phyloP scores from a whole-genome alignment of 2,888 invertebrate genomes.

The Colletes collaris region DNA sequence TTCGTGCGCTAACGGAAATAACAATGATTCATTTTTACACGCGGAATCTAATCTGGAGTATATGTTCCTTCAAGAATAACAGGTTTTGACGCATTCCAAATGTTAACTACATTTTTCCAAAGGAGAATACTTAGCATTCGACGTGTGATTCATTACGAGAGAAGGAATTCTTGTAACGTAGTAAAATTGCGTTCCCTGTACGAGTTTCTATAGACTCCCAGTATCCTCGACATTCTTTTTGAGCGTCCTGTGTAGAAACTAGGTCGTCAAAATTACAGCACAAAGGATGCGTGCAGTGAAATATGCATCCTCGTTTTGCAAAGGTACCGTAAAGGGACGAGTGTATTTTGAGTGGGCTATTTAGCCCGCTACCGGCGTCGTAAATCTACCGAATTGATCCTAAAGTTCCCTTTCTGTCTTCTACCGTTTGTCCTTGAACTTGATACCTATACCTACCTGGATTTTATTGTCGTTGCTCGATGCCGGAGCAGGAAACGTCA shows the following conservation, averaged over 20 bases:
- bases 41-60: too few relatives aligned
- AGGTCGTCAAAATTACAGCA: constrained; percentile 25
- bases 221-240: neutral
- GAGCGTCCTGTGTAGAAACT: neutral
- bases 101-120: too few relatives aligned
- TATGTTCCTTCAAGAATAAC: too few relatives aligned
- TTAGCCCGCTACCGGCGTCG: constrained; percentile 20
- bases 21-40: too few relatives aligned
- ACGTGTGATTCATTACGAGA: too few relatives aligned
- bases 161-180: too few relatives aligned
- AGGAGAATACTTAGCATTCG: too few relatives aligned
- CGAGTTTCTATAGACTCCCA: too few relatives aligned
- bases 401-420: constrained; percentile 13
- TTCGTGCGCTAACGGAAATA: too few relatives aligned
- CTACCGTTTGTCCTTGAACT: constrained; percentile 40
- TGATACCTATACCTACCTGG: constrained; percentile 44
- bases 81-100: too few relatives aligned
- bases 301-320: neutral
- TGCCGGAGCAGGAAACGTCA: constrained; percentile 25
- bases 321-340: constrained; percentile 14
- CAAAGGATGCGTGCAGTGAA: neutral
- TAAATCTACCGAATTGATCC: constrained; percentile 50
- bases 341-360: constrained; percentile 1
- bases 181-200: neutral
- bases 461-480: constrained; percentile 26